Evolutionary conservation across 2,888 invertebrate species (phyloP), one percentile per base, ranked within the genome.

Genomic region (Catocala sponsa): DNA sequence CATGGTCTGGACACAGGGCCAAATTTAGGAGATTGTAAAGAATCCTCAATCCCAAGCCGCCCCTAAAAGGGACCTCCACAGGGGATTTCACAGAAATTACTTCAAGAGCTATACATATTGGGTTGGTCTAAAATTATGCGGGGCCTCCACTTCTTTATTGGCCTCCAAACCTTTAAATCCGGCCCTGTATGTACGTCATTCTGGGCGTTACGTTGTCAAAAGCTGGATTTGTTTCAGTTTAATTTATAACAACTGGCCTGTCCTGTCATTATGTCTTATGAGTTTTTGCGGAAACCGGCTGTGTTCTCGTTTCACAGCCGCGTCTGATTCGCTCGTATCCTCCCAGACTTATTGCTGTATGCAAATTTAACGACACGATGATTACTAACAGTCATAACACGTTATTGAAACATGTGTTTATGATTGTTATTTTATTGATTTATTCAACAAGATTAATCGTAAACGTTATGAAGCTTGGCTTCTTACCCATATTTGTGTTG

Each of bases 291-390:
- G 80, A 85, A 86, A 84, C 80, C 81, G 76, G 74, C 70, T 78
- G 76, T 76, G 78, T 72, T 84, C 78, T 77, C 71, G 79, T 84
- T 87, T 87, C 86, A 85, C 81, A 83, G 78, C 71, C 66, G 63
- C 72, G 78, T 76, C 79, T 65, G 84, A 79, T 86, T 79, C 76
- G 72, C 74, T 80, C 79, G 78, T 79, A 85, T 85, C 80, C 81
- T 84, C 77, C 69, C 84, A 84, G 86, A 91, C 77, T 82, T 88
- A 90, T 87, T 83, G 84, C 85, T 66, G 70, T 85, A 91, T 90
- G 89, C 82, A 87, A 90, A 91, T 91, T 86, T 86, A 82, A 87
- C 83, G 86, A 85, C 84, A 82, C 79, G 77, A 79, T 86, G 85
- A 88, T 88, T 89, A 88, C 87, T 87, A 81, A 85, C 83, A 74